Conservation (phyloP, 1,140 invertebrate genomes). For the Pseudomyrmex gracilis region DNA sequence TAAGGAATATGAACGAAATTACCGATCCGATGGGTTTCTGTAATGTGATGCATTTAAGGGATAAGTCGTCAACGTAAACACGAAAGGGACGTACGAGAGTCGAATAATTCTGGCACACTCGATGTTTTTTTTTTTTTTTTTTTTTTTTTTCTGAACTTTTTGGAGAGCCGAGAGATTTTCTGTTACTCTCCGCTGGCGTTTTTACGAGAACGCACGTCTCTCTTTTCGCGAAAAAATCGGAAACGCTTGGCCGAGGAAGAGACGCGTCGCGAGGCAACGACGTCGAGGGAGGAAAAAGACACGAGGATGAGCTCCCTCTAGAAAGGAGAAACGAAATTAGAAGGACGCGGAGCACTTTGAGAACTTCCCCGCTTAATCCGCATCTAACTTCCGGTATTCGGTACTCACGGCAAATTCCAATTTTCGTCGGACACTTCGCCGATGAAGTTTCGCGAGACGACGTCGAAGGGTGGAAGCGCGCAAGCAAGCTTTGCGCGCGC, state of each 20-base stretch:
- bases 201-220: conserved; percentile 14
- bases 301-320: not conserved
- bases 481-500: not conserved
- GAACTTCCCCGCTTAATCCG: conserved; percentile 50
- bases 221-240: conserved; percentile 4
- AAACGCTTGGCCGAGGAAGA: conserved; percentile 2
- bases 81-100: too few relatives aligned
- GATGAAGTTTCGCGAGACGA: conserved; percentile 52
- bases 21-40: not conserved
- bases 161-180: not conserved
- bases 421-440: conserved; percentile 57
- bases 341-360: conserved; percentile 50
- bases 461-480: not conserved
- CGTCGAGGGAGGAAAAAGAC: conserved; percentile 20
- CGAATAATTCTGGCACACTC: not conserved
- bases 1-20: conserved; percentile 20
- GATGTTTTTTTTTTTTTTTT: too few relatives aligned
- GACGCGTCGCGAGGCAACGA: conserved; percentile 2
- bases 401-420: conserved; percentile 58
- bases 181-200: conserved; percentile 2
- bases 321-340: conserved; percentile 50
- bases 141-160: too few relatives aligned
- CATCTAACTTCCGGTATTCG: conserved; percentile 59
- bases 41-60: conserved; percentile 1
- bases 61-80: conserved; percentile 15